Evolutionary conservation across 2,888 invertebrate species (phyloP), one percentile per base, ranked within the genome.

Genomic region (Apamea epomidion): DNA sequence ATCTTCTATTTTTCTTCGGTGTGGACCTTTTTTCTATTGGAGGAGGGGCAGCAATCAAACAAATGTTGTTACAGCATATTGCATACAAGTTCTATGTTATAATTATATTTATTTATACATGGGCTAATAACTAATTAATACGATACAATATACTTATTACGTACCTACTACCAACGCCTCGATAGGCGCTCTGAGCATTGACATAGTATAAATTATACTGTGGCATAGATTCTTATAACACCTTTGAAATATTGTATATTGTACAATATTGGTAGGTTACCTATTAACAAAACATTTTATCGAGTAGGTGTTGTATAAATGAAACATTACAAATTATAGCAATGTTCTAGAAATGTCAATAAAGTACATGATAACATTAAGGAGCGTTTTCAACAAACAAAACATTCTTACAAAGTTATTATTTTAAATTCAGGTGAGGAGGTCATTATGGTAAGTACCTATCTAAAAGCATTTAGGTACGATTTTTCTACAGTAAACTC

Each of bases 1-100:
- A 16, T 29, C 2, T 68, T 21, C 10, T 37, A 10, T n/a, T 71
- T 54, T 58, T 25, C 1, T 29, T 78, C n/a, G 18, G 14, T 42
- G 8, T 25, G 10, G 8, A 72, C 6, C 10, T 73, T 29, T 45
- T 45, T 71, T 48, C 3, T 81, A 5, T 78, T n/a, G 12, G 8
- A 32, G 42, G 16, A 37, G 42, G 29, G 42, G 16, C 25, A 62
- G 29, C 51, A 62, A 79, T 81, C 7, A 81, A n/a, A 64, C 51
- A 54, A 81, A 16, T 60, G 4, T 42, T 42, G 6, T 42, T 42
- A 42, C 6, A 42, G 7, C 48, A 48, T 48, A 48, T 29, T 60
- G 21, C 12, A 73, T 37, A 21, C n/a, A 16, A 8, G 51, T n/a
- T 74, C 25, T 32, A 29, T 74, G 29, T 51, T 29, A 1, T 37